Base-by-base conservation (phyloP, 37 sponge, comb jelly and placozoan genomes). In the Ianthella basta region DNA sequence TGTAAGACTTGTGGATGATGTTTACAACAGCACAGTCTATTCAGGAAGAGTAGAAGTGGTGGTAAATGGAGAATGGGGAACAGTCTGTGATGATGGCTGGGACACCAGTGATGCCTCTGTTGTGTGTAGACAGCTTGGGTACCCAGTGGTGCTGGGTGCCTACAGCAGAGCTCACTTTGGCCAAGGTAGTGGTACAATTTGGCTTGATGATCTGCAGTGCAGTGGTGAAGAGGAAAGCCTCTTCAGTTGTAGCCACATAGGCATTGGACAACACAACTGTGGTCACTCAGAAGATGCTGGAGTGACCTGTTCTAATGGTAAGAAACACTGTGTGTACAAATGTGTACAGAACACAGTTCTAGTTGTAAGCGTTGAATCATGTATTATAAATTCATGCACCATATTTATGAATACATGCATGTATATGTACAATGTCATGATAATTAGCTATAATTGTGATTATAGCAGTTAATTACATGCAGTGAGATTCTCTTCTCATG, bases 71-170 rank as follows among this genome's bases (percentile, higher is more conserved):
- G 67, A 55, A 24, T 87, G 82, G 82, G 82, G 82, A 32, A 67
- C 81, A 33, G 72, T 87, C 13, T 87, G 87, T 65, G 81, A 35
- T 69, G 80, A 80, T 27, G 18, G 60, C 44, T 81, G 82, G 72
- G 44, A 34, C 37, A 57, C 21, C 6, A 38, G 12, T 12, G 81
- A 81, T 65, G 53, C 86, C 20, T 21, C 81, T 35, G 87, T 81
- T 38, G 81, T 68, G 27, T 87, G 87, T 13, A 34, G 80, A 55
- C 87, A 87, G 36, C 32, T 70, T 37, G 72, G 72, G 20, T 70
- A 70, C 34, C 72, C 72, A 15, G 72, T 34, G 32, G 72, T 37
- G 20, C 36, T 37, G 33, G 32, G 2, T 70, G 20, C 34, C 20
- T 70, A 70, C 30, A 37, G 72, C 32, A 34, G 36, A 37, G 59